Base-by-base conservation (phyloP, 2,113 vertebrate species). In the Cephalophus harveyi region DNA sequence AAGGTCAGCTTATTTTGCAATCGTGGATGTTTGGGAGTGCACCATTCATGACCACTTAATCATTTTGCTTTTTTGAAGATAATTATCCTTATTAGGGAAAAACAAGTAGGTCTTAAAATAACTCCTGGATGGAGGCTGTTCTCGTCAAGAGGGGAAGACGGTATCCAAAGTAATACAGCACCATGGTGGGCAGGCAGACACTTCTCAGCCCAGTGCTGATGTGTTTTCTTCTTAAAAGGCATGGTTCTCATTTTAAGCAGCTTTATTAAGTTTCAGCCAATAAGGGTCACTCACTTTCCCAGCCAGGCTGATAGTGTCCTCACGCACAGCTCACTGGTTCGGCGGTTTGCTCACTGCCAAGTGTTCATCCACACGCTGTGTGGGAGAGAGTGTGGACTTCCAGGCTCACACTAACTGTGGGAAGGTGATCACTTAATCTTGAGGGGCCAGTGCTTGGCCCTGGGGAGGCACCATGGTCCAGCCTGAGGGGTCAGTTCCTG, bases 31-130 rank as follows among this genome's bases (percentile, higher is more conserved):
- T 46, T n/a, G n/a, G 84, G n/a, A 3, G 21, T 13, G 7, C 3
- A 1, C 89, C 5, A 2, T 0, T 33, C 46, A 0, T 40, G 14
- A 60, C 33, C 10, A 1, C 92, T 25, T 64, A 27, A 6, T 54
- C 74, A 40, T 87, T 95, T 57, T 87, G 62, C 50, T 62, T 14
- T 40, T 91, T 83, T 93, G 28, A 15, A 89, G 67, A 14, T 79
- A 8, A 4, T 83, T 85, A 4, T 48, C 97, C 97, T 98, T 92
- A 93, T 92, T 94, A 92, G 93, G 95, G 74, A 76, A 85, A 62
- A 87, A 88, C 82, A 94, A 85, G 74, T 12, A 8, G 81, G 89
- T 82, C 60, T 85, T 93, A 67, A 62, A 94, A 87, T 40, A 91
- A 62, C 50, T 43, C 28, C 27, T 21, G 85, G 40, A 55, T 2